Evolutionary conservation across 2,888 invertebrate genomes (phyloP), one percentile per base, ranked within the genome.

Genomic region (Tipula vernalis): DNA sequence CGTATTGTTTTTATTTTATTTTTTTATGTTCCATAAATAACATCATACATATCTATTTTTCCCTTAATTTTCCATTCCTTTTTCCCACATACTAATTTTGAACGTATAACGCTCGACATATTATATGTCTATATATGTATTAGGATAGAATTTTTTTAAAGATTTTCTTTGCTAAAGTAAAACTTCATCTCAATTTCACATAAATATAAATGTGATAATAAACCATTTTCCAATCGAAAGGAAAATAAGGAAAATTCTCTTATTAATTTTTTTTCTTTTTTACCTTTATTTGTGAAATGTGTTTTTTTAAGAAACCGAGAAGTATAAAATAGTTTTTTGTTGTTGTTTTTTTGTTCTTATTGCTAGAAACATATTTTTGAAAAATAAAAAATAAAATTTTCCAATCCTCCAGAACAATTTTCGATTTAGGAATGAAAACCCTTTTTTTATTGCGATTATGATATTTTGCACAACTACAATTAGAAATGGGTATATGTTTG

Each of bases 201-300:
- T 71, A 71, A 71, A 71, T 71, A 71, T 71, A 71, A 71, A 71
- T 71, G 71, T 71, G 71, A 71, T 71, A 71, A 71, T 71, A 71
- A 71, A 71, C 18, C 71, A 71, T 71, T 71, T 71, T 71, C 28
- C 28, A 71, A 71, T 71, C 28, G 71, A 28, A 71, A 71, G 28
- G 28, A 57, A 44, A 57, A 57, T 57, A 57, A 57, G 15, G 51
- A 57, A 71, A 71, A 71, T 71, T 71, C 71, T 28, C 71, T 71
- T 71, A 71, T 71, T 71, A 71, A 28, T 71, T 71, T 71, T 28
- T 71, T 71, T 71, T 71, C 28, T 71, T 28, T 51, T 71, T 71
- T 71, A 71, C 71, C 71, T 71, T 71, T 71, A 71, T 71, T 71
- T 71, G 51, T 13, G 28, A 71, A 71, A 71, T 71, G 71, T 71